Evolutionary conservation across 2,113 vertebrate species (phyloP).

Genomic region (Probosciger aterrimus): DNA sequence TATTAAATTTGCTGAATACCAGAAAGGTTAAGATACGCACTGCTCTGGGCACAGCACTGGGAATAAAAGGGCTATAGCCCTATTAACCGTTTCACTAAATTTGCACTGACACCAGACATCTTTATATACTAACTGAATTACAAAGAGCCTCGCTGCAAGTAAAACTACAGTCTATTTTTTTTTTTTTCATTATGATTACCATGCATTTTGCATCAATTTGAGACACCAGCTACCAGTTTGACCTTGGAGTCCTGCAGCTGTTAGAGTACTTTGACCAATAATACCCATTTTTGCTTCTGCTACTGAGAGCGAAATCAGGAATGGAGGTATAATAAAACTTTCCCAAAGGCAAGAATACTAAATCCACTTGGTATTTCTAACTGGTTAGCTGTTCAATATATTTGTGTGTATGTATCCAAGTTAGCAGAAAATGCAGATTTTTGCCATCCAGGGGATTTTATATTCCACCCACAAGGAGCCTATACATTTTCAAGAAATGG

Average conservation of each 20-base stretch:
- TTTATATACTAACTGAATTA: slow-evolving; percentile 18
- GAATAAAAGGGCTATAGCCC: not conserved
- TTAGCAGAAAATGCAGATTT: not conserved
- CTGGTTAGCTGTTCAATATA: not conserved
- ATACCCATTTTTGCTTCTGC: not conserved
- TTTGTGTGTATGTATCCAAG: not conserved
- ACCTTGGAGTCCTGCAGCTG: not conserved
- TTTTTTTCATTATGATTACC: not conserved
- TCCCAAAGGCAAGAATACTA: not conserved
- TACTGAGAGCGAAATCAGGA: not conserved
- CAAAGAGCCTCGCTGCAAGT: not conserved
- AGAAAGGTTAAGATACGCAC: not conserved
- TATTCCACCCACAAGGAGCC: not conserved
- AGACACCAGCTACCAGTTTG: not conserved
- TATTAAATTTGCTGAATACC: not conserved
- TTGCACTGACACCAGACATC: not conserved
- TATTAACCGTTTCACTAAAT: slow-evolving; percentile 15
- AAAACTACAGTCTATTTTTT: not conserved
- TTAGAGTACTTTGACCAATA: not conserved
- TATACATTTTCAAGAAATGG: not conserved
- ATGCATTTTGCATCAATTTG: not conserved
- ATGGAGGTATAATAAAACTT: not conserved
- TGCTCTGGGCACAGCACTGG: not conserved
- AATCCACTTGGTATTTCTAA: not conserved
- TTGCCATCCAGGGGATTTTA: not conserved